Evolutionary conservation across 92 coral and sea anemone genomes (phyloP).

Genomic region (Phymanthus crucifer): DNA sequence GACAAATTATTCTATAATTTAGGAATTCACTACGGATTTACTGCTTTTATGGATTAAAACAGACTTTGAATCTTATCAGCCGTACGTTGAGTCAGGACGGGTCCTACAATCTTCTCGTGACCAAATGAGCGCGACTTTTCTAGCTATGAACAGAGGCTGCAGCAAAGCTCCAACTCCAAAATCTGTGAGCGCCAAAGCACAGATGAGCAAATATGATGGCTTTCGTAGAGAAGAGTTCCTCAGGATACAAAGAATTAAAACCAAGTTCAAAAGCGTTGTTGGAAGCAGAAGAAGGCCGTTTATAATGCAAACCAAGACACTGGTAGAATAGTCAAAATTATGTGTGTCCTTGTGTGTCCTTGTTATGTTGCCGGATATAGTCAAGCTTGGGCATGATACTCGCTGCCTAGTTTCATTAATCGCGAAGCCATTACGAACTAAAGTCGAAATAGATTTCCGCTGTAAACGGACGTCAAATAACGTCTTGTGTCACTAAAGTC

Average conservation of each 20-base stretch:
- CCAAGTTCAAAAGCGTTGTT: constrained; percentile 12
- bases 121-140: not conserved
- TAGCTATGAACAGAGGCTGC: constrained; percentile 10
- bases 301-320: not conserved
- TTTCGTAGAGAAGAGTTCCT: not conserved
- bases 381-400: constrained; percentile 3
- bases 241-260: constrained; percentile 10
- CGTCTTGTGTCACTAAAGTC: too few species aligned
- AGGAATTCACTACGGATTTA: too few species aligned
- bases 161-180: not conserved
- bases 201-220: constrained; percentile 16
- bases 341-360: not conserved
- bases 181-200: too few species aligned
- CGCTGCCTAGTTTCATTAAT: too few species aligned
- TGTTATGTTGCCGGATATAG: constrained; percentile 7
- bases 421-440: too few species aligned
- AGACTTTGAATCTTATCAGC: too few species aligned
- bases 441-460: too few species aligned
- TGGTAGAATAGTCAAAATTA: constrained; percentile 9
- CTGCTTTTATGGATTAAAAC: too few species aligned
- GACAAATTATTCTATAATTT: too few species aligned
- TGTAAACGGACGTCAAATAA: too few species aligned
- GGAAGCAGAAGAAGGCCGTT: not conserved
- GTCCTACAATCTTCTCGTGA: not conserved
- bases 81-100: too few species aligned